Evolutionary conservation across 2,888 invertebrate genomes (phyloP), one percentile per base, ranked within the genome.

Genomic region (Xanthorhoe spadicearia): DNA sequence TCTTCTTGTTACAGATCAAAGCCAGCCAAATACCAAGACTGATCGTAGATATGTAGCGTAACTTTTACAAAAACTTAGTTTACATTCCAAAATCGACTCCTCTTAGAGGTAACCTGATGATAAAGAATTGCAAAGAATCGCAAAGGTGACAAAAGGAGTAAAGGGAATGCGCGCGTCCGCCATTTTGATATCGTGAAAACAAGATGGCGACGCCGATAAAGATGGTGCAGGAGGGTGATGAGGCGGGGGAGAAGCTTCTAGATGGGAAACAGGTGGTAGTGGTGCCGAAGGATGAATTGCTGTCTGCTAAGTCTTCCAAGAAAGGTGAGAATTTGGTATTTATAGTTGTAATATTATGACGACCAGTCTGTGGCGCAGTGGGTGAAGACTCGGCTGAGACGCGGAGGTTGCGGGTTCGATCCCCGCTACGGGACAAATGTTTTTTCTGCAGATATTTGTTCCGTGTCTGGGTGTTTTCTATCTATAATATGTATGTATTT

Each of bases 231-330:
- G 76, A 71, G 13, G 69, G 75, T 0, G 92, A 91, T 10, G 92
- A 86, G 32, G 91, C 88, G 0, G 85, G 85, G 6, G 89, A 90
- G 78, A 89, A 88, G 68, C 77, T 92, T 1, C 67, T 92, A 51
- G 84, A 84, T 0, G 77, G 70, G 1, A 85, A 84, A 35, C 78
- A 79, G 67, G 83, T 83, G 56, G 13, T 84, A 35, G 72, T 89
- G 2, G 81, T 88, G 17, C 83, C 73, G 2, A 49, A 68, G 13
- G 59, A 87, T 6, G 83, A 78, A 0, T 13, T 83, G 19, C 65
- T 88, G 6, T 77, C 90, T 0, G 82, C 82, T 1, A 92, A 92
- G 73, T 88, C 90, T 48, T 90, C 90, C 1, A 92, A 92, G 69
- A 92, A 92, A 84, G 92, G 92, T 92, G n/a, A 78, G 32, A 32